Evolutionary conservation across 2,113 vertebrate genomes (phyloP), one percentile per base, ranked within the genome.

Genomic region (Tricholaema leucomelas): DNA sequence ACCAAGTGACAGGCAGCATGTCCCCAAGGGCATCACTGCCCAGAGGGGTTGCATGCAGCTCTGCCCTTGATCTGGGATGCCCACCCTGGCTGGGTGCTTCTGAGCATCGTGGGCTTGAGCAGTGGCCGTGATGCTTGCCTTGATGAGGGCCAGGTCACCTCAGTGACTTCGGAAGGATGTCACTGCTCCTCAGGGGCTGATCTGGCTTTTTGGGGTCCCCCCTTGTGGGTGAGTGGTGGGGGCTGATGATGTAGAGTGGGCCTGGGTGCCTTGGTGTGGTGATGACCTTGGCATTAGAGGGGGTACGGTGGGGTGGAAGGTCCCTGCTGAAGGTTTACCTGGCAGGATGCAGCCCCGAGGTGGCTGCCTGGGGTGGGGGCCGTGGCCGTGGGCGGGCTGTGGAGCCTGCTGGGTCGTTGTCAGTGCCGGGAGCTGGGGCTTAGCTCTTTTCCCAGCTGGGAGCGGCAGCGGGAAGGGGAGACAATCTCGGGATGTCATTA

Each of bases 401-500:
- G 75, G 50, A 63, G 33, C 67, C 87, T 42, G 8, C 2, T 3
- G 61, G 81, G 94, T 80, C 94, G 90, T 94, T 97, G 69, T 95
- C 94, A 77, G 95, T 28, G 88, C 86, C 4, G 27, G 35, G 7
- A 52, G 71, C 81, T n/a, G 61, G 67, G 92, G 93, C 76, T 92
- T 93, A 92, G 96, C 71, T 5, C 35, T 74, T 92, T 94, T 80
- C 92, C 93, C 96, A 95, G 96, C 95, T 96, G 94, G n/a, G 81
- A 88, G 87, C 5, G 16, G 91, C 85, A 64, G 67, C 92, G 81
- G 96, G 96, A 94, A 95, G 93, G 88, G 96, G 92, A 93, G 94
- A 95, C 90, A 96, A 97, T 96, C 72, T 94, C 81, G 92, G 92
- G 96, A 95, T 96, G 94, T 96, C 93, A 90, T 97, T 97, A 81